phyloP scores from a whole-genome alignment of 2,888 invertebrate species.

The Tipula vernalis region DNA sequence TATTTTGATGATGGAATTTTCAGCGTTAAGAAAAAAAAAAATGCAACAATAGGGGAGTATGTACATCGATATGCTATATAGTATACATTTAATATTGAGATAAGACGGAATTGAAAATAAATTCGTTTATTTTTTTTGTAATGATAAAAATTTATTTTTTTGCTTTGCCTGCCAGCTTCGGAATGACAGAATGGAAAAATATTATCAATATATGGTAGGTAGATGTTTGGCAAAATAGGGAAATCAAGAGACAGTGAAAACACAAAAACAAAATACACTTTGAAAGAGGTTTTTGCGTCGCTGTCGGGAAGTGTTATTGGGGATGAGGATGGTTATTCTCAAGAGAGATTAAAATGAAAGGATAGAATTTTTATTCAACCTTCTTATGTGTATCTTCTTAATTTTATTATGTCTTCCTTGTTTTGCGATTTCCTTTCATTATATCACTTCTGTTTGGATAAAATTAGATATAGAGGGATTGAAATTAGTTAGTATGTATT shows the following conservation, averaged over 20 bases:
- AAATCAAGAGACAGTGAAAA: neutral
- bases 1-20: neutral
- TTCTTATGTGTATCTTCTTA: neutral
- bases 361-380: neutral
- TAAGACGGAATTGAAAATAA: neutral
- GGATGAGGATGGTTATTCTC: neutral
- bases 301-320: neutral
- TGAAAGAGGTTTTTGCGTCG: neutral
- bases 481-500: neutral
- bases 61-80: neutral
- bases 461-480: neutral
- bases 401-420: neutral
- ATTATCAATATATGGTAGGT: neutral
- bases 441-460: neutral
- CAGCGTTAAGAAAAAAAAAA: neutral
- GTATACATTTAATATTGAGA: neutral
- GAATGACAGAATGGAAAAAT: neutral
- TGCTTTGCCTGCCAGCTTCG: neutral
- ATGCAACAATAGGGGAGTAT: neutral
- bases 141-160: neutral
- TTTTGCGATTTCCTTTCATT: constrained; percentile 4
- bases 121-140: neutral
- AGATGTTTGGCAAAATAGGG: neutral
- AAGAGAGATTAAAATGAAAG: neutral
- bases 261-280: neutral